A percentile compares a stretch with the other conserved stretches of the same genome.
These are phyloP conservation scores for Progne subis DNA, from an alignment of 2,113 vertebrate species.

Conservation along the genomic window DNA sequence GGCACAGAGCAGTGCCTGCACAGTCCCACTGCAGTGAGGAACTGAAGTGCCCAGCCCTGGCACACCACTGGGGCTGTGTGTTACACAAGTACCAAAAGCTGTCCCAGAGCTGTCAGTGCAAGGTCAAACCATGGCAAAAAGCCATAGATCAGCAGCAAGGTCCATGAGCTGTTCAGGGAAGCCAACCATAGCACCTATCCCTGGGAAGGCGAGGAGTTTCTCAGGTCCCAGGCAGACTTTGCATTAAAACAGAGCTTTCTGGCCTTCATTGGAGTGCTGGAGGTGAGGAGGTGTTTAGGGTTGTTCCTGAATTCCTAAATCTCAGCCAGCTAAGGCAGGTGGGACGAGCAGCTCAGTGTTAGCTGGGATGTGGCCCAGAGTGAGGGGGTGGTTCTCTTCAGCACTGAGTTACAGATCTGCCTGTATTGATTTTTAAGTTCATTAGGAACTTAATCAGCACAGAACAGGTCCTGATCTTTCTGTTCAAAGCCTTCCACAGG, in stretches of 20 bases:
- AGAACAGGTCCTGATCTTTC: not conserved
- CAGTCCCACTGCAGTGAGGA: not conserved
- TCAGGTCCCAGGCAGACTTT: not conserved
- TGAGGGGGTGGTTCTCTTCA: not conserved
- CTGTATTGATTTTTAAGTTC: not conserved
- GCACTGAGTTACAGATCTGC: not conserved
- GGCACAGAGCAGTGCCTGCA: not conserved
- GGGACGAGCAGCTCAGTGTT: not conserved
- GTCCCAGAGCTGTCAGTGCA: not conserved
- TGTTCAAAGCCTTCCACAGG: not conserved
- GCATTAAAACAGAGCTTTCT: not conserved
- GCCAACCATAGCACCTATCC: not conserved
- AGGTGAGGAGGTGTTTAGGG: not conserved
- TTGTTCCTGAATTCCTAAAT: not conserved
- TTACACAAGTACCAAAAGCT: not conserved
- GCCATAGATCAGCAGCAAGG: not conserved
- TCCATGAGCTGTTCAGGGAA: not conserved
- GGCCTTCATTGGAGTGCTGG: not conserved
- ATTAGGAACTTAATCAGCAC: not conserved
- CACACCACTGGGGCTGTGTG: rapidly evolving
- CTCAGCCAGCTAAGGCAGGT: not conserved
- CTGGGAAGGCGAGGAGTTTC: not conserved
- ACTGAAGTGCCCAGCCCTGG: not conserved
- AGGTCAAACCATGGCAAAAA: not conserved
- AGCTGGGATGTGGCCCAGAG: not conserved